These are phyloP conservation scores for Diaprepes abbreviatus DNA, from an alignment of 2,888 invertebrate species.

Conservation along the genomic window DNA sequence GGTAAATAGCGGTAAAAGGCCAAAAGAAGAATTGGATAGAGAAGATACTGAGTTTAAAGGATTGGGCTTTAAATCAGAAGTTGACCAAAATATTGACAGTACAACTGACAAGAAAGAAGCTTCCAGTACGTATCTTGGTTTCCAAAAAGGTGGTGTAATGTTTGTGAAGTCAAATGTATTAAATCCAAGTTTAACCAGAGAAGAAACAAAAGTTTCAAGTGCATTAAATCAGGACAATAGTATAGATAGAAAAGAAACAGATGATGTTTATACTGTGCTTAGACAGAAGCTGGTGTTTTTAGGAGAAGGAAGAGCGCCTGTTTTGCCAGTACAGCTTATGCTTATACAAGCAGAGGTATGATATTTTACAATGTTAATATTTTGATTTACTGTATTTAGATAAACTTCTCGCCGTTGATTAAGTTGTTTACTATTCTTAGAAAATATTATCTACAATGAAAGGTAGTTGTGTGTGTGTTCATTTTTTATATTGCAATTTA, in stretches of 20 bases:
- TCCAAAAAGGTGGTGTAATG: constrained; percentile 65
- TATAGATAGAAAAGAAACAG: constrained; percentile 59
- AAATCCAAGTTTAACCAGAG: constrained; percentile 47
- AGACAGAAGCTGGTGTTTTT: constrained; percentile 73
- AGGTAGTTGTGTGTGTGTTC: too few relatives aligned
- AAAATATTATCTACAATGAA: too few relatives aligned
- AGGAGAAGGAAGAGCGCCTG: constrained; percentile 70
- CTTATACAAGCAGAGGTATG: constrained; percentile 74
- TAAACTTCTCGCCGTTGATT: too few relatives aligned
- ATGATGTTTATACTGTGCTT: constrained; percentile 67
- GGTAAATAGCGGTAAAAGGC: constrained; percentile 59
- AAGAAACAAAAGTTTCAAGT: constrained; percentile 29
- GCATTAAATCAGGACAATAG: constrained; percentile 47
- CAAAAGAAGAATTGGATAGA: constrained; percentile 47
- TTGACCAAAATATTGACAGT: constrained; percentile 9
- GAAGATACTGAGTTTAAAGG: constrained; percentile 54
- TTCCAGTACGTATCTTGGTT: constrained; percentile 56
- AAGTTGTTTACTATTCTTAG: too few relatives aligned
- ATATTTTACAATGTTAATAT: too few relatives aligned
- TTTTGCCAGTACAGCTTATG: constrained; percentile 74
- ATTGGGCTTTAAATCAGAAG: constrained; percentile 57
- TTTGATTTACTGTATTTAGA: too few relatives aligned
- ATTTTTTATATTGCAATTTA: too few relatives aligned
- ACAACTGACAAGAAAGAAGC: neutral
- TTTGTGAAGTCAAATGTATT: constrained; percentile 60